A percentile compares a stretch with the other conserved stretches of the same genome.
Evolutionary conservation across 2,113 vertebrate genomes (phyloP).

Genomic region (Periophthalmodon schlosseri): DNA sequence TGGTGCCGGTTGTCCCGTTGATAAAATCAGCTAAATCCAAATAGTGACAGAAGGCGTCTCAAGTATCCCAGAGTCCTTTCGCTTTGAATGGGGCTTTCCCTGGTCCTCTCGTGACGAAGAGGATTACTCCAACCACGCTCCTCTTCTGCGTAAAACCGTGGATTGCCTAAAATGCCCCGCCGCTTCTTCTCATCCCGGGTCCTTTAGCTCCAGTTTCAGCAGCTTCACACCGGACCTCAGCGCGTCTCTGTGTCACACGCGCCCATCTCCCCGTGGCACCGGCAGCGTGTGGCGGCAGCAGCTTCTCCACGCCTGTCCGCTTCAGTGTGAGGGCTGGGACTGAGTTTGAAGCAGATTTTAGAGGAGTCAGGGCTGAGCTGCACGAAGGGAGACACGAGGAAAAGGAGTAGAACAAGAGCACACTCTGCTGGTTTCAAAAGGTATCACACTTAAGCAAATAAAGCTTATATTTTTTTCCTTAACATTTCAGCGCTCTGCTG

Average conservation of each 20-base stretch:
- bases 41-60: conserved; percentile 8
- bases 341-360: conserved; percentile 20
- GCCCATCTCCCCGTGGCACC: conserved; percentile 32
- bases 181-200: conserved; percentile 9
- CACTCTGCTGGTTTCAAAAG: conserved; percentile 25
- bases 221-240: background rate
- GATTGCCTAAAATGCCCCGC: conserved; percentile 33
- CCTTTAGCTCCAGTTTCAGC: conserved; percentile 27
- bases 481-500: too few relatives aligned
- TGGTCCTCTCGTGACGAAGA: conserved; percentile 36
- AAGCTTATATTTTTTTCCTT: too few relatives aligned
- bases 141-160: conserved; percentile 42
- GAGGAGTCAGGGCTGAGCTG: conserved; percentile 15
- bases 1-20: conserved; percentile 10
- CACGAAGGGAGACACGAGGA: background rate
- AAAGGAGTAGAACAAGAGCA: conserved; percentile 20
- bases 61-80: conserved; percentile 29
- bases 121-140: conserved; percentile 47
- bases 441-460: background rate
- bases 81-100: conserved; percentile 43
- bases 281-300: background rate
- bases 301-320: background rate
- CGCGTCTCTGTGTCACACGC: conserved; percentile 6
- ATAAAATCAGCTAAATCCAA: conserved; percentile 8
- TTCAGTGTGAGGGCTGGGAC: conserved; percentile 14